Evolutionary conservation across 2,888 invertebrate species (phyloP).

Genomic region (Rhodophaea formosa): DNA sequence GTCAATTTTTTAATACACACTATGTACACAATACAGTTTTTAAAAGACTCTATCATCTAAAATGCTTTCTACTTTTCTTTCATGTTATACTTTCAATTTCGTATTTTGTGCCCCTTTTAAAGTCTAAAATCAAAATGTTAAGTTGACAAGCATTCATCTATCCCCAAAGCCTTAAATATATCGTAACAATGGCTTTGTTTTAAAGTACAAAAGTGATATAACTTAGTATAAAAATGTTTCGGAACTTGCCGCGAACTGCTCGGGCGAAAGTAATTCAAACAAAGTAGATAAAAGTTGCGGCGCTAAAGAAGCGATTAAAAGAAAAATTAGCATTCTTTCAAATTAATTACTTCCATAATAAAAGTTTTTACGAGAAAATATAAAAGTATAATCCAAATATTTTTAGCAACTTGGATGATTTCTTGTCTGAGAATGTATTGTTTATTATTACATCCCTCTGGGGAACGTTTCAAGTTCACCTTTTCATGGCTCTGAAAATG

Average conservation of each 20-base stretch:
- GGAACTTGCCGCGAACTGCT: constrained; percentile 59
- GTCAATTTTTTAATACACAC: too few relatives aligned
- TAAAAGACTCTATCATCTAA: too few relatives aligned
- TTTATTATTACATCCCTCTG: constrained; percentile 25
- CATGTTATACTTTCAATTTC: too few relatives aligned
- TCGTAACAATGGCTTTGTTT: constrained; percentile 42
- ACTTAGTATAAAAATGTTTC: constrained; percentile 54
- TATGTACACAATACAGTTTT: too few relatives aligned
- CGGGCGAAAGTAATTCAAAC: constrained; percentile 75
- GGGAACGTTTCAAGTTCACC: constrained; percentile 10
- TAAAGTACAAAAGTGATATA: constrained; percentile 46
- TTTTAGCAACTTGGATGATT: constrained; percentile 43
- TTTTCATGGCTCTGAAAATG: constrained; percentile 1
- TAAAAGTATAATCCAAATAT: constrained; percentile 55
- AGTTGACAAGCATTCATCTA: neutral
- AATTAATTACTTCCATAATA: constrained; percentile 77
- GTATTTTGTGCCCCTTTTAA: too few relatives aligned
- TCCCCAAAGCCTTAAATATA: constrained; percentile 25
- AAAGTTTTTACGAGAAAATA: constrained; percentile 68
- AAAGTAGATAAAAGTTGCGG: constrained; percentile 78
- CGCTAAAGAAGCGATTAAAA: constrained; percentile 76
- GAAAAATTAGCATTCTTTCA: constrained; percentile 78
- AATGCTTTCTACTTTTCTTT: too few relatives aligned
- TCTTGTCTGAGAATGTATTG: constrained; percentile 34
- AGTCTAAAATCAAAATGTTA: neutral